Percentiles rank a stretch among this genome's conserved stretches.
phyloP scores from a whole-genome alignment of 2,888 invertebrate species.

The Hetaerina titia region DNA sequence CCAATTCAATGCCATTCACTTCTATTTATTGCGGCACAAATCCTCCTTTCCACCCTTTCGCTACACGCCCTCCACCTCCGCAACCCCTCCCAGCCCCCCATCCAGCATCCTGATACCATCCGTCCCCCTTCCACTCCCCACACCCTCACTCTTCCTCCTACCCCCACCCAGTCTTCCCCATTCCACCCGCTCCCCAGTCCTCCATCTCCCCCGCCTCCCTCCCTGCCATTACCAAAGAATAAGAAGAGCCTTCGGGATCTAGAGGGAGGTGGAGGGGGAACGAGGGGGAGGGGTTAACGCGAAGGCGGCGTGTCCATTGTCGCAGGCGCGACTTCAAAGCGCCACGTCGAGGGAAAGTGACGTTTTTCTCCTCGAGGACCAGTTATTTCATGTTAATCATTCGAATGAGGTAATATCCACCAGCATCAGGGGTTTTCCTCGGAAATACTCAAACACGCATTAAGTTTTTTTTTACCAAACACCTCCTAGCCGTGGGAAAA shows the following conservation, averaged over 20 bases:
- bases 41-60: slow-evolving; percentile 43
- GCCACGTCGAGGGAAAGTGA: background rate
- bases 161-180: no score
- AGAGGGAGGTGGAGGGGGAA: background rate
- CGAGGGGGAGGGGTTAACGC: background rate
- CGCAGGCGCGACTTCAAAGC: background rate
- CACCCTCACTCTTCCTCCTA: no score
- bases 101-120: no score
- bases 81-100: background rate
- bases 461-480: no score
- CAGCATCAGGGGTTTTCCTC: no score
- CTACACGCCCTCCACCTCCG: background rate
- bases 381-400: background rate
- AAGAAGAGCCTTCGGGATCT: background rate
- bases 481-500: no score
- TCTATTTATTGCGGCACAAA: slow-evolving; percentile 63
- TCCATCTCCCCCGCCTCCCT: no score
- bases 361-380: background rate
- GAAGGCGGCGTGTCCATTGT: background rate
- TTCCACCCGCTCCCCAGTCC: no score
- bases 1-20: slow-evolving; percentile 45
- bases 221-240: no score
- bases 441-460: no score
- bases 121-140: no score
- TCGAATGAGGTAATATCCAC: background rate